Evolutionary conservation across 2,797 vertebrate genomes (phyloP), one percentile per base, ranked within the genome.

Genomic region (Enteromius radiatus): DNA sequence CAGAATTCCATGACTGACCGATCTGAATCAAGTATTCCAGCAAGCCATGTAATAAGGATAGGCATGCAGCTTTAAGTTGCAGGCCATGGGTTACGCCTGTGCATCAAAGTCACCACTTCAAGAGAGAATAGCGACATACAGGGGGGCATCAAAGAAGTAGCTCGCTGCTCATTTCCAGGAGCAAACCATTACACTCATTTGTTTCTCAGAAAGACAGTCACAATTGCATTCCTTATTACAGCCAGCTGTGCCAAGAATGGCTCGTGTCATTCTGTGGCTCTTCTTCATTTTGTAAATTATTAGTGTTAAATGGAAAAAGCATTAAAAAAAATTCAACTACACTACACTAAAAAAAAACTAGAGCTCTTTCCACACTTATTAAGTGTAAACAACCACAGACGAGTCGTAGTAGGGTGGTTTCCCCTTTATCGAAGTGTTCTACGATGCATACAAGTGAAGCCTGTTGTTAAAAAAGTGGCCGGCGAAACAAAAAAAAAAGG

Each of bases 401-500:
- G 85, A 86, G 81, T 78, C 88, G 86, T 41, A 88, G 86, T 85
- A 86, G 61, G 87, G 93, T 94, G 92, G 84, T 93, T 92, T 92
- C 92, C 92, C 89, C 86, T 41, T 43, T 80, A 80, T 81, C 61
- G 43, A 33, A 76, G 71, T 49, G 79, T 76, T 82, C 68, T 64
- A 63, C 19, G 4, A 31, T 71, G 52, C 56, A 52, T 63, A 56
- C 59, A 76, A 76, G 74, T 26, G 49, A 82, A 86, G 82, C 80
- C 84, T 82, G 78, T 77, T 84, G 38, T 61, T 12, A 59, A 54
- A 76, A 79, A 80, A 70, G 56, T 31, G 78, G 9, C 63, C 68
- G 23, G 59, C 52, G 8, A 65, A 76, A 84, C 69, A 80, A 80
- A 81, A 85, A 82, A 81, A 82, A 76, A 63, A 78, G 8, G 61